Conservation (phyloP, 2,113 vertebrate species). For the Poicephalus gulielmi region DNA sequence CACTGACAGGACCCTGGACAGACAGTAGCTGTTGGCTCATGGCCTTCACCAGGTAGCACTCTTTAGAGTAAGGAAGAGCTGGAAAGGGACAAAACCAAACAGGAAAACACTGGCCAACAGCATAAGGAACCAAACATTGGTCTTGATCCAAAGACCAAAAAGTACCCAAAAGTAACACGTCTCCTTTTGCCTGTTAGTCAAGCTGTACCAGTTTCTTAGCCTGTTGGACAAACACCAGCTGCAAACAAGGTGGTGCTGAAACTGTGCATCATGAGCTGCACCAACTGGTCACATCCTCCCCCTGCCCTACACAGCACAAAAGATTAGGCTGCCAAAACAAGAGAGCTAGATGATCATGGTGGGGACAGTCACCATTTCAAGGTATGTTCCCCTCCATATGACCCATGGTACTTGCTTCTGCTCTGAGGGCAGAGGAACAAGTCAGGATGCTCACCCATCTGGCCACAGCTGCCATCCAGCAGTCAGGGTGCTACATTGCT, state of each 20-base stretch:
- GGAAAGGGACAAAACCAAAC: background rate
- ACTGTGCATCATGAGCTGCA: background rate
- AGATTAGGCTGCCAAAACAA: background rate
- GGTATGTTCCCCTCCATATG: background rate
- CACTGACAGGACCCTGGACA: background rate
- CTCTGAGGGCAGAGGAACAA: background rate
- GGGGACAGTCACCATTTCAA: background rate
- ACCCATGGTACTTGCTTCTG: background rate
- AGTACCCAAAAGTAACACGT: background rate
- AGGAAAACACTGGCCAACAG: background rate
- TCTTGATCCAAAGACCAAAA: background rate
- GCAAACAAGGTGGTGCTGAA: constrained; percentile 8
- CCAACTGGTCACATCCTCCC: background rate
- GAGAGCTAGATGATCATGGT: background rate
- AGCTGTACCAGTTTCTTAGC: constrained; percentile 28
- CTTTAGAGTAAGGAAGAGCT: background rate
- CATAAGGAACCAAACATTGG: background rate
- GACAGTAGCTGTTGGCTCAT: background rate
- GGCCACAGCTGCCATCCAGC: background rate
- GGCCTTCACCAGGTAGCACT: background rate
- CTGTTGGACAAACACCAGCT: background rate
- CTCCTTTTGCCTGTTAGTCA: constrained; percentile 17
- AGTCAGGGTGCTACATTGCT: background rate
- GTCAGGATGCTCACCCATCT: background rate
- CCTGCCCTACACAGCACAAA: background rate